A percentile compares a stretch with the other conserved stretches of the same genome.
Evolutionary conservation across 2,888 invertebrate species (phyloP).

Genomic region (Melanchra persicariae): DNA sequence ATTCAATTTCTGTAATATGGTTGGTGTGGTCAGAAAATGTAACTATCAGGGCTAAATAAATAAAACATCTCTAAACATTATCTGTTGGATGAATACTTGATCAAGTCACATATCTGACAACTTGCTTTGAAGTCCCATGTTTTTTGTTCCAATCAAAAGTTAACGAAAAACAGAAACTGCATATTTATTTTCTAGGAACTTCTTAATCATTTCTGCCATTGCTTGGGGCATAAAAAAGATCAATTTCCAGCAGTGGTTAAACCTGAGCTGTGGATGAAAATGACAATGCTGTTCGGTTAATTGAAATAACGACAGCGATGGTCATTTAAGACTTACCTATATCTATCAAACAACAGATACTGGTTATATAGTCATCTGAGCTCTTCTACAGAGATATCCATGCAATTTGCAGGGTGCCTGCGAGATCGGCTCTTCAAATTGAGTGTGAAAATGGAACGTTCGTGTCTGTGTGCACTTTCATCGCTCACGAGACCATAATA

Average conservation of each 20-base stretch:
- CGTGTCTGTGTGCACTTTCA: conserved; percentile 51
- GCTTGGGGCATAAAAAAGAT: too few species aligned
- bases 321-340: too few species aligned
- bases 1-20: conserved; percentile 20
- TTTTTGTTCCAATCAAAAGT: too few species aligned
- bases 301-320: too few species aligned
- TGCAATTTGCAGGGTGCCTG: conserved; percentile 46
- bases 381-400: conserved; percentile 42
- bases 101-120: neutral
- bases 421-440: conserved; percentile 57
- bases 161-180: too few species aligned
- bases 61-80: too few species aligned
- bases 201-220: too few species aligned
- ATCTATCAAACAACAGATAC: neutral
- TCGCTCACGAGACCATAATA: conserved; percentile 53
- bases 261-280: too few species aligned
- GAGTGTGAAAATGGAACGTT: conserved; percentile 56
- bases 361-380: conserved; percentile 16
- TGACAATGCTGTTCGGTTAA: too few species aligned
- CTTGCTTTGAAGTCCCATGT: neutral
- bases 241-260: too few species aligned
- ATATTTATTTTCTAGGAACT: too few species aligned
- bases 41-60: neutral
- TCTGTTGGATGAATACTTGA: neutral
- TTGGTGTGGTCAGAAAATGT: neutral